Base-by-base conservation (phyloP, 1,140 invertebrate species). In the Macrocentrus cingulum region DNA sequence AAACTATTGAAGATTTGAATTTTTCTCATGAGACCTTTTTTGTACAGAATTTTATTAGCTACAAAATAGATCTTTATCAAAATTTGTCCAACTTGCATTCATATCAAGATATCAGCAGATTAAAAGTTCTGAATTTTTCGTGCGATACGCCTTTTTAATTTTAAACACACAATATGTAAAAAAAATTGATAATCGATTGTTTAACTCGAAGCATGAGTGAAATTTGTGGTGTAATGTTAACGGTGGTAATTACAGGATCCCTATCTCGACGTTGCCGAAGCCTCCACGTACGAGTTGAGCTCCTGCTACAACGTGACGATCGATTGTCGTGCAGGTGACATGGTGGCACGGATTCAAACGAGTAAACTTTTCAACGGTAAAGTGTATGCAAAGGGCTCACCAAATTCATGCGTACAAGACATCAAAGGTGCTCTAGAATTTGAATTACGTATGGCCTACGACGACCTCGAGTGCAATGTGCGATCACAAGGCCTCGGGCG, bases 241-340 rank as follows among this genome's bases (percentile, higher is more conserved):
- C 13, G 18, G 8, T 22, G 18, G 15, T 5, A 8, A 39, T 39
- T 39, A 15, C 76, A 91, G 84, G 91, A 95, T 68, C 92, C 92
- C 1, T 95, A 95, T 75, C 81, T 95, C 39, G 90, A 93, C 63
- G 91, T 94, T 5, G 88, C 90, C 0, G 92, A 94, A 78, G 90
- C 90, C 7, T 88, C 91, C 1, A 95, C 93, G 6, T 96, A 94
- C 77, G 94, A 97, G 80, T 80, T 97, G 45, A 90, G 91, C 60
- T 94, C 94, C 4, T 97, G 94, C 75, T 97, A 96, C 83, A 96
- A 96, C 76, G 92, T 95, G 15, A 92, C 90, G 64, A 93, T 95
- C 65, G 91, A 95, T 72, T 97, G 94, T 68, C 84, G 91, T 39
- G 90, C 92, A 1, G 90, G 91, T 41, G 92, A 95, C 71, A 97